Conservation (phyloP, 2,113 vertebrate genomes). For the Pangasianodon hypophthalmus region DNA sequence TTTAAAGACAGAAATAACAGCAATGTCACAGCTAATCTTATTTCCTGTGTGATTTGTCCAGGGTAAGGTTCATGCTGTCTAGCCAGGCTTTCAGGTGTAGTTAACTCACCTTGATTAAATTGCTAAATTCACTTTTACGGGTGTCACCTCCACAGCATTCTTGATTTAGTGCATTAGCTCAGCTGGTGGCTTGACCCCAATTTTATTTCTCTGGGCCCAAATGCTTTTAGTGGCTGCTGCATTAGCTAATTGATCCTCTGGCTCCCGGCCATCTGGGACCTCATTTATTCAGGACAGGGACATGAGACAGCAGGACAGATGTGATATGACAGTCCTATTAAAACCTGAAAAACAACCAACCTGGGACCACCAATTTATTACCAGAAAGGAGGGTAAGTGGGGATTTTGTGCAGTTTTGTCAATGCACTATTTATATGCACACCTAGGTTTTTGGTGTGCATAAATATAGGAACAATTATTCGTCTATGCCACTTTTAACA, state of each 20-base stretch:
- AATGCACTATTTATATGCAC: neutral
- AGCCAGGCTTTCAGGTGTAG: slow-evolving; percentile 1
- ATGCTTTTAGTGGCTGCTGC: slow-evolving; percentile 63
- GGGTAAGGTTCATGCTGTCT: neutral
- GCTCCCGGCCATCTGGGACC: slow-evolving; percentile 68
- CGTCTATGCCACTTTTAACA: neutral
- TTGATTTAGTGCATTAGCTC: slow-evolving; percentile 55
- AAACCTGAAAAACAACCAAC: neutral
- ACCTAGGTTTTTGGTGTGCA: neutral
- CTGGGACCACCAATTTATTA: neutral
- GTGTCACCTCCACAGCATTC: slow-evolving; percentile 59
- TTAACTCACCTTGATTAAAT: slow-evolving; percentile 29
- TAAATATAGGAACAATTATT: neutral
- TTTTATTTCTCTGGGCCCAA: slow-evolving; percentile 41
- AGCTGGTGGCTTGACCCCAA: slow-evolving; percentile 59
- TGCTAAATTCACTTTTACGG: slow-evolving; percentile 8
- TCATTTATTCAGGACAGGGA: slow-evolving; percentile 18
- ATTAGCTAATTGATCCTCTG: slow-evolving; percentile 70
- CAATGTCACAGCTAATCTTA: neutral
- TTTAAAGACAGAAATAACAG: neutral
- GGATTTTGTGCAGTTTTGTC: neutral
- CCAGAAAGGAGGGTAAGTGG: neutral
- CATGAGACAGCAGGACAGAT: slow-evolving; percentile 25
- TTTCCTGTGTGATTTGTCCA: neutral
- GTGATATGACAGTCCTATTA: slow-evolving; percentile 31